Evolutionary conservation across 2,888 invertebrate species (phyloP).

Genomic region (Campoletis raptor): DNA sequence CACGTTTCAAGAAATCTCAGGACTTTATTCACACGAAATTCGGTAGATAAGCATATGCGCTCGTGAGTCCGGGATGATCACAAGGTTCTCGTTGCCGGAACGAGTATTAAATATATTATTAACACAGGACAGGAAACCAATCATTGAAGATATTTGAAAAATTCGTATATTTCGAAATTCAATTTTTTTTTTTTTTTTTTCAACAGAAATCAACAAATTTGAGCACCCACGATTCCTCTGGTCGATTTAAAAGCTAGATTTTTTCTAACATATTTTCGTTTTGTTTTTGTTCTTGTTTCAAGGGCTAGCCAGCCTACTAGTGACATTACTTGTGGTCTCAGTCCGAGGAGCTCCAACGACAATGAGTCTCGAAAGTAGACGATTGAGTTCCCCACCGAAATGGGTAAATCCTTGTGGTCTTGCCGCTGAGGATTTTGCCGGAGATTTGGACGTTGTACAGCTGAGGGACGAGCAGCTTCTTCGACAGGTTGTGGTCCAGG

Average conservation of each 20-base stretch:
- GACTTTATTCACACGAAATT: conserved; percentile 76
- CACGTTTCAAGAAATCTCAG: conserved; percentile 36
- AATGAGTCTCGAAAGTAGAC: conserved; percentile 79
- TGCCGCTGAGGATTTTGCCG: conserved; percentile 79
- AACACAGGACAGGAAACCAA: conserved; percentile 28
- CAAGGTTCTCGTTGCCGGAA: conserved; percentile 76
- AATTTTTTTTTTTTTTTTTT: conserved; percentile 11
- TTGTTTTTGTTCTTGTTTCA: conserved; percentile 64
- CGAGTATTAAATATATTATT: conserved; percentile 70
- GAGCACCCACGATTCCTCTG: not conserved
- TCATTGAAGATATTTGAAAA: conserved; percentile 32
- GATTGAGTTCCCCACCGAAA: conserved; percentile 81
- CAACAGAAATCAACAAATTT: not conserved
- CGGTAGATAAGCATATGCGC: conserved; percentile 74
- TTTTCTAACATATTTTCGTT: conserved; percentile 27
- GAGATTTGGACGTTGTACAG: conserved; percentile 79
- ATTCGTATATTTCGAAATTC: conserved; percentile 19
- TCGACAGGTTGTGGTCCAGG: conserved; percentile 84
- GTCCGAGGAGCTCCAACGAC: conserved; percentile 80
- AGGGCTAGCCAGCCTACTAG: conserved; percentile 82
- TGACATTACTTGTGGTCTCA: conserved; percentile 78
- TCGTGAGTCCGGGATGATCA: conserved; percentile 80
- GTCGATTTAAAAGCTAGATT: not conserved
- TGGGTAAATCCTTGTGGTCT: conserved; percentile 87
- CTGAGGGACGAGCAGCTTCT: conserved; percentile 83